Base-by-base conservation (phyloP, 1,140 invertebrate species). In the Pogonognathellus flavescens region DNA sequence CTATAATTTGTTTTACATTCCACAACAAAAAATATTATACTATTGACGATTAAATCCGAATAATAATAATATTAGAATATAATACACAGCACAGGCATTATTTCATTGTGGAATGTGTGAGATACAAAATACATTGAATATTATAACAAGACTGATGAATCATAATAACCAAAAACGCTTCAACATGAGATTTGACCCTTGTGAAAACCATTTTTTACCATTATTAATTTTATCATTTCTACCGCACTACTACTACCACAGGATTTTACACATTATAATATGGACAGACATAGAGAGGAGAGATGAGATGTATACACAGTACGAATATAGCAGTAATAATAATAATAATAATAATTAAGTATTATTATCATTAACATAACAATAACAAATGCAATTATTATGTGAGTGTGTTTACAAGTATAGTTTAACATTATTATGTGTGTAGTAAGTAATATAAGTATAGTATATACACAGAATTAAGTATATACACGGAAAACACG, bases 51-150 rank as follows among this genome's bases (percentile, higher is more conserved):
- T 41, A 41, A 41, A 41, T 41, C 31, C 31, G 62, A 66, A 66
- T 66, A 25, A 76, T 66, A 25, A 76, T 41, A 41, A 41, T 41
- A 76, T 76, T 31, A 25, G 70, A 76, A 76, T 76, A 76, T 76
- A 50, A 76, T 76, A 76, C 70, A 76, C 31, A 49, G 25, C 14
- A 76, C 31, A 41, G 31, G 31, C 31, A 41, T 41, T 41, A 41
- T 76, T 76, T 76, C 70, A 76, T 76, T 76, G 70, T 76, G 70
- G 70, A 76, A 76, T 76, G 70, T 76, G 70, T 76, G 70, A 76
- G 70, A 76, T 76, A 76, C 70, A 76, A 76, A 76, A 76, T 76
- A 49, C 41, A 31, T 49, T 31, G 70, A 76, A 76, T 18, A 11
- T 60, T 20, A 60, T 60, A 66, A 25, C 25, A 66, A 20, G 22